Evolutionary conservation across 2,113 vertebrate genomes (phyloP).

Genomic region (Tragelaphus scriptus): DNA sequence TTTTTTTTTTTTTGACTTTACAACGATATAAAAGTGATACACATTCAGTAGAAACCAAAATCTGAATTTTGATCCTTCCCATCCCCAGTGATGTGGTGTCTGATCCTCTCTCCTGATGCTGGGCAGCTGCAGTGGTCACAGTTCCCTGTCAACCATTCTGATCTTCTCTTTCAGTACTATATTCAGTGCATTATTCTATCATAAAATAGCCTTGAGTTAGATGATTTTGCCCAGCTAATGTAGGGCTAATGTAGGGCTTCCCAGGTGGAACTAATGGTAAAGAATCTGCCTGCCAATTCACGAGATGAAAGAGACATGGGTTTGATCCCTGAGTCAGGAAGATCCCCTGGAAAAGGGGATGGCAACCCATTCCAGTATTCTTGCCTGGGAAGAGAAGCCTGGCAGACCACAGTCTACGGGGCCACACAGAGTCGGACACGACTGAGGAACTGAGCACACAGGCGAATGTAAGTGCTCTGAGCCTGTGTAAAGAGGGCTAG

Average conservation of each 20-base stretch:
- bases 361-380: neutral
- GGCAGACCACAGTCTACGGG: neutral
- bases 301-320: neutral
- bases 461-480: neutral
- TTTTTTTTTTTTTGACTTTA: neutral
- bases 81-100: neutral
- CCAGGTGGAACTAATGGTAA: neutral
- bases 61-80: neutral
- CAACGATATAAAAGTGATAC: neutral
- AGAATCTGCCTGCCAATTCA: neutral
- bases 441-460: neutral
- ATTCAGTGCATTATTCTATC: neutral
- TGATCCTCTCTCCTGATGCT: neutral
- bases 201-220: neutral
- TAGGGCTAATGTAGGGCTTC: neutral
- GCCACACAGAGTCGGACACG: neutral
- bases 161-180: neutral
- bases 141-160: neutral
- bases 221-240: neutral
- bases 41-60: neutral
- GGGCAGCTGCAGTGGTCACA: neutral
- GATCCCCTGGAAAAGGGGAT: neutral
- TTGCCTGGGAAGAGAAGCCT: neutral
- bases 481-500: neutral
- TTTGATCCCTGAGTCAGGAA: neutral